Evolutionary conservation across 2,888 invertebrate species (phyloP).

Genomic region (Drosophila subquinaria): DNA sequence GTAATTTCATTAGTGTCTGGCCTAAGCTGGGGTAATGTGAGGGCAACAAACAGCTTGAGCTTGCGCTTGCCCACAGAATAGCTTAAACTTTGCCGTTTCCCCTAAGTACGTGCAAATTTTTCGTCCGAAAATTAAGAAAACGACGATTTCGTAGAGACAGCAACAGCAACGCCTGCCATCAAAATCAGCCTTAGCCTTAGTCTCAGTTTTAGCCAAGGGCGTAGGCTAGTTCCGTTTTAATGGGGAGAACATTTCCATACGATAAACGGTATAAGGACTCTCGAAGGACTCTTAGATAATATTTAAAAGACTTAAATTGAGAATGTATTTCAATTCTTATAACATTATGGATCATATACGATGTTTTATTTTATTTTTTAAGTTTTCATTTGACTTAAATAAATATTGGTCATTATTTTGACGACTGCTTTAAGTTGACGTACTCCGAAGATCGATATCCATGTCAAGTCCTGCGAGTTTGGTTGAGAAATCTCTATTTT

Average conservation of each 20-base stretch:
- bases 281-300: too few species aligned
- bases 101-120: conserved; percentile 76
- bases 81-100: conserved; percentile 60
- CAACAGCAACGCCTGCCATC: conserved; percentile 10
- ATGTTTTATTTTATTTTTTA: too few species aligned
- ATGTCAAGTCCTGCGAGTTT: too few species aligned
- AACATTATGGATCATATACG: too few species aligned
- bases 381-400: too few species aligned
- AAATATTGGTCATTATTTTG: too few species aligned
- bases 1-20: conserved; percentile 77
- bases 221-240: background rate
- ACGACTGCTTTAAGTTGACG: too few species aligned
- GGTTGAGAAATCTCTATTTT: too few species aligned
- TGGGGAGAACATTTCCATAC: background rate
- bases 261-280: background rate
- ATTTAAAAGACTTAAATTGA: too few species aligned
- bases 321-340: too few species aligned
- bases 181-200: conserved; percentile 1
- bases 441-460: too few species aligned
- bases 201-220: background rate
- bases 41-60: conserved; percentile 31
- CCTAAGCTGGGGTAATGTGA: conserved; percentile 51
- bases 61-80: conserved; percentile 25
- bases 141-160: conserved; percentile 21
- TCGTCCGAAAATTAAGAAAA: conserved; percentile 70